Conservation (phyloP, 1,140 invertebrate species). For the Homarus americanus region DNA sequence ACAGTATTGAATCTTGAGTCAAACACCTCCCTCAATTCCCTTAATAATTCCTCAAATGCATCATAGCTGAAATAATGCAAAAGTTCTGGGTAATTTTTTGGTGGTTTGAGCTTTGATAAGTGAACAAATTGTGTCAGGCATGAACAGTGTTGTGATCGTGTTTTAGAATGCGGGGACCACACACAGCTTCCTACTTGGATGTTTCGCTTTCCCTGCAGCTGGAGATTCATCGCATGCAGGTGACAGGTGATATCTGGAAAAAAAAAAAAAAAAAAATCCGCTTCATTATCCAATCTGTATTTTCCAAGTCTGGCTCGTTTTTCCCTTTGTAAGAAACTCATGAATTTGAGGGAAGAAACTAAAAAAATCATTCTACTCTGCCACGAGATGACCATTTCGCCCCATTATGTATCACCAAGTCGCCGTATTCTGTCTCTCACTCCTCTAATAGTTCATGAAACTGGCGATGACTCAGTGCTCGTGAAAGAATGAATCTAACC, state of each 20-base stretch:
- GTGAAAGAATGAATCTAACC: constrained; percentile 22
- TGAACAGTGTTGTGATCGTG: neutral
- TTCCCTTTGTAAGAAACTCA: constrained; percentile 29
- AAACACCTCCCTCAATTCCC: constrained; percentile 14
- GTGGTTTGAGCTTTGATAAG: neutral
- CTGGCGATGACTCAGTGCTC: constrained; percentile 7
- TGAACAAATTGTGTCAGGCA: too few species aligned
- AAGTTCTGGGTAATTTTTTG: too few species aligned
- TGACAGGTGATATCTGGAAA: too few species aligned
- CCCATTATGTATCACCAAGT: constrained; percentile 31
- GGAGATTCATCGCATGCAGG: neutral
- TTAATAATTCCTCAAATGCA: neutral
- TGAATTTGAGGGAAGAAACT: constrained; percentile 10
- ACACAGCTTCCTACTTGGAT: constrained; percentile 19
- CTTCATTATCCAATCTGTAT: neutral
- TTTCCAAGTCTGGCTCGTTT: neutral
- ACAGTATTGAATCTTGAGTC: too few species aligned
- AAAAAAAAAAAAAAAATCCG: too few species aligned
- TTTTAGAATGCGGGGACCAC: constrained; percentile 21
- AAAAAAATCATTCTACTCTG: constrained; percentile 1
- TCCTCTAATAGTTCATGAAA: neutral
- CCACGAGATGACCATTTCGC: constrained; percentile 15
- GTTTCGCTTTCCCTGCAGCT: constrained; percentile 16
- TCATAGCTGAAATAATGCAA: constrained; percentile 18
- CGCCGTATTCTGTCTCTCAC: neutral